A percentile compares a stretch with the other conserved stretches of the same genome.
These are phyloP conservation scores for Drosophila sulfurigaster DNA, from an alignment of 1,140 invertebrate species.

Conservation along the genomic window DNA sequence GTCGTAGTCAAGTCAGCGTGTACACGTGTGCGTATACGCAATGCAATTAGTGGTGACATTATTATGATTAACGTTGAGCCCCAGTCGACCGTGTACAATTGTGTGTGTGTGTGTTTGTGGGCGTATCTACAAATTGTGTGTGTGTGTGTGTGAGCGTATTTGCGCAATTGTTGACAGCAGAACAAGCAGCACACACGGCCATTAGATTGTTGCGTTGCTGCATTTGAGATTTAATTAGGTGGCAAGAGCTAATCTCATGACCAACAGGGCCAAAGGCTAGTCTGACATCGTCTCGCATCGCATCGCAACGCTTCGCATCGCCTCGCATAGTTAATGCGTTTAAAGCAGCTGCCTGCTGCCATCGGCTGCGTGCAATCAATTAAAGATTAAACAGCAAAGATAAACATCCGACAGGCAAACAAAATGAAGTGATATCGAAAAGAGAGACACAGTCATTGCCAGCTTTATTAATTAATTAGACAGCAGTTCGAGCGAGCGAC, in stretches of 20 bases:
- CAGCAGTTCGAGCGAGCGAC: conserved; percentile 18
- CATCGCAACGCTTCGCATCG: not conserved
- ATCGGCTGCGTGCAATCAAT: conserved; percentile 31
- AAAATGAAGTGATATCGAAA: conserved; percentile 8
- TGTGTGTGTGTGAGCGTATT: conserved; percentile 32
- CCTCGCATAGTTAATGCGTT: conserved; percentile 37
- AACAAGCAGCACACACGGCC: conserved; percentile 28
- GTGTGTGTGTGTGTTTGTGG: conserved; percentile 4
- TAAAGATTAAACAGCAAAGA: conserved; percentile 49
- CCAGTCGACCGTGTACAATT: conserved; percentile 31
- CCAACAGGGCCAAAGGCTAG: conserved; percentile 16
- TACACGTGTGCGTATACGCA: conserved; percentile 80
- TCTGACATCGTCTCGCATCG: no score
- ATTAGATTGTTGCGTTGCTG: conserved; percentile 65
- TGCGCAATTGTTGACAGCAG: conserved; percentile 52
- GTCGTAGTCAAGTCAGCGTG: conserved; percentile 44
- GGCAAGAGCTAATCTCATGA: conserved; percentile 51
- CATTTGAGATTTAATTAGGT: conserved; percentile 76
- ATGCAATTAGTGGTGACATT: conserved; percentile 80
- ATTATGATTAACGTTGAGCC: conserved; percentile 73
- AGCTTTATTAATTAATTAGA: conserved; percentile 44
- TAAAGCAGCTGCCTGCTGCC: conserved; percentile 18
- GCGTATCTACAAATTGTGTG: not conserved
- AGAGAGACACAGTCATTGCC: not conserved
- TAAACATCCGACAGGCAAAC: conserved; percentile 25